Percentiles rank a stretch among this genome's conserved stretches.
phyloP scores from a whole-genome alignment of 2,797 vertebrate genomes.

The Syndactyla subalaris region DNA sequence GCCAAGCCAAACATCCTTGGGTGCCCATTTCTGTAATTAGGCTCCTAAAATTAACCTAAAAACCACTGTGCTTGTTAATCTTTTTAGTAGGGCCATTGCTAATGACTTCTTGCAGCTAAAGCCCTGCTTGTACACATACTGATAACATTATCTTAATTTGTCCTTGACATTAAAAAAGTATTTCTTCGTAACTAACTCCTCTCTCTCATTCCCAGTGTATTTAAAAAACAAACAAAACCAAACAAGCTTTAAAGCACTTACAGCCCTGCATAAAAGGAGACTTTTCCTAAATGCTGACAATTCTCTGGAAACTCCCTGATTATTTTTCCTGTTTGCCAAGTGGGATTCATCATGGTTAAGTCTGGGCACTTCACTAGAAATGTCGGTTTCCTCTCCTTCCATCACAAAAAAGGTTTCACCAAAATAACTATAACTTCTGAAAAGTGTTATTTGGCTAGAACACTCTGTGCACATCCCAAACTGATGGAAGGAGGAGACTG shows the following conservation, averaged over 20 bases:
- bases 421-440: background rate
- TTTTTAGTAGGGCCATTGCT: background rate
- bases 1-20: constrained; percentile 38
- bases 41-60: constrained; percentile 60
- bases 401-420: background rate
- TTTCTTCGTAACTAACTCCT: background rate
- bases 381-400: background rate
- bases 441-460: background rate
- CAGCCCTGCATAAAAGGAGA: background rate
- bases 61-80: constrained; percentile 21
- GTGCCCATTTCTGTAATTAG: constrained; percentile 55
- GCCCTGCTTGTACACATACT: constrained; percentile 7
- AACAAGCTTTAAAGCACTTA: background rate
- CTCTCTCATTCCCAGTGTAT: background rate
- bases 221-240: background rate
- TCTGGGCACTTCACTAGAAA: background rate
- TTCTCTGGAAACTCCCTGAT: background rate
- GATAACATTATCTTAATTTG: constrained; percentile 37
- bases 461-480: background rate
- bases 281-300: background rate
- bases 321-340: background rate
- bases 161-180: constrained; percentile 14
- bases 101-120: constrained; percentile 37
- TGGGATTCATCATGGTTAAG: background rate
- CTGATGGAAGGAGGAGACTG: background rate